phyloP scores from a whole-genome alignment of 92 coral and sea anemone species.

The Phenganax subtilis region DNA sequence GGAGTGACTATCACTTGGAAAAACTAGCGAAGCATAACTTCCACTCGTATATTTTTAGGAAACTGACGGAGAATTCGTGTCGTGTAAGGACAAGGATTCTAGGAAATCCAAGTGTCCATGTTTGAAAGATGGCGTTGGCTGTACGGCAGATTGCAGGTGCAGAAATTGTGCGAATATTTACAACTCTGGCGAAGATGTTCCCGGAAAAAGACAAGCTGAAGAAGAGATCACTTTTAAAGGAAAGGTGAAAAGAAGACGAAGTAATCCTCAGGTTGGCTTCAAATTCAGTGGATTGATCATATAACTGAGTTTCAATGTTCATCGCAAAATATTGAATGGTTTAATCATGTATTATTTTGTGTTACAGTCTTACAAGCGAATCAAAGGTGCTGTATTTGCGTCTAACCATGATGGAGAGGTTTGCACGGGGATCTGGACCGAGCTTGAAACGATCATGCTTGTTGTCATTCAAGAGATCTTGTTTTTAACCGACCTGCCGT shows the following conservation, averaged over 20 bases:
- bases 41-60: background rate
- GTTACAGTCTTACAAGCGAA: conserved; percentile 33
- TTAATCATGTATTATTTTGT: background rate
- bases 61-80: conserved; percentile 6
- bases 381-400: conserved; percentile 35
- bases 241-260: conserved; percentile 24
- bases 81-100: conserved; percentile 31
- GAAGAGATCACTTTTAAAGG: conserved; percentile 11
- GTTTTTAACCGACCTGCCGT: conserved; percentile 24
- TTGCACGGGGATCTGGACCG: conserved; percentile 25
- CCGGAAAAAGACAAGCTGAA: conserved; percentile 23
- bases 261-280: conserved; percentile 25
- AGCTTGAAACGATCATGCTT: conserved; percentile 31
- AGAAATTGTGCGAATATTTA: conserved; percentile 25
- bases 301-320: too few relatives aligned
- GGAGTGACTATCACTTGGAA: too few relatives aligned
- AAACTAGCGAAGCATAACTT: too few relatives aligned
- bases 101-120: conserved; percentile 39
- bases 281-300: background rate
- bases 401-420: conserved; percentile 25
- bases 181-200: conserved; percentile 26
- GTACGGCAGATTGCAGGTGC: conserved; percentile 28
- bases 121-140: conserved; percentile 24
- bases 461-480: conserved; percentile 38
- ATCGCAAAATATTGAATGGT: too few relatives aligned